These are phyloP conservation scores for Cassiopea andromeda DNA, from an alignment of 30 jellyfish, hydroid and myxozoan species.

Conservation along the genomic window DNA sequence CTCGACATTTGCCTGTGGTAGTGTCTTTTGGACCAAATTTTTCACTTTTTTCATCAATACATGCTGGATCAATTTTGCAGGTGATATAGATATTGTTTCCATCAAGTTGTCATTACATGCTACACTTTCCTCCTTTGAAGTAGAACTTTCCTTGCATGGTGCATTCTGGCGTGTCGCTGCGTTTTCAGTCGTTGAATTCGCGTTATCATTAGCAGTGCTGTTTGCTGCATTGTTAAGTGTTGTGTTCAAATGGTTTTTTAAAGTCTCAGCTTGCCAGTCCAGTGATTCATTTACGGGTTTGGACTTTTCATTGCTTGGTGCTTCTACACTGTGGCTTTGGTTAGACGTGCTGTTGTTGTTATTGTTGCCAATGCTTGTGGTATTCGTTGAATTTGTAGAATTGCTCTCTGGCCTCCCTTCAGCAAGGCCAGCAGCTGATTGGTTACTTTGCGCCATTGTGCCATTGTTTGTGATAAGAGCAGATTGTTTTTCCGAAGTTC, in stretches of 20 bases:
- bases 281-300: constrained; percentile 52
- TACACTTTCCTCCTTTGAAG: background rate
- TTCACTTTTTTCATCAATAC: constrained; percentile 72
- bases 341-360: background rate
- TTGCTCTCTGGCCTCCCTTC: background rate
- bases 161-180: constrained; percentile 45
- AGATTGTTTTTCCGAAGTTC: constrained; percentile 2
- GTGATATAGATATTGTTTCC: constrained; percentile 76
- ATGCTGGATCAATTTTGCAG: constrained; percentile 84
- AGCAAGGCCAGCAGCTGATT: background rate
- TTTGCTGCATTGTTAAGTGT: constrained; percentile 31
- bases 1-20: constrained; percentile 92
- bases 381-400: constrained; percentile 1
- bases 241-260: constrained; percentile 37
- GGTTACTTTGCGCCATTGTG: background rate
- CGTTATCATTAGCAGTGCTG: background rate
- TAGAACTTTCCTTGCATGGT: constrained; percentile 51
- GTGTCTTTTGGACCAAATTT: constrained; percentile 69
- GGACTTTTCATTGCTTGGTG: constrained; percentile 26
- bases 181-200: constrained; percentile 15
- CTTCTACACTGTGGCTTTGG: background rate
- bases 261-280: constrained; percentile 65
- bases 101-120: constrained; percentile 34
- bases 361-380: background rate
- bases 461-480: background rate